Evolutionary conservation across 2,113 vertebrate genomes (phyloP).

Genomic region (Oreocharis arfaki): DNA sequence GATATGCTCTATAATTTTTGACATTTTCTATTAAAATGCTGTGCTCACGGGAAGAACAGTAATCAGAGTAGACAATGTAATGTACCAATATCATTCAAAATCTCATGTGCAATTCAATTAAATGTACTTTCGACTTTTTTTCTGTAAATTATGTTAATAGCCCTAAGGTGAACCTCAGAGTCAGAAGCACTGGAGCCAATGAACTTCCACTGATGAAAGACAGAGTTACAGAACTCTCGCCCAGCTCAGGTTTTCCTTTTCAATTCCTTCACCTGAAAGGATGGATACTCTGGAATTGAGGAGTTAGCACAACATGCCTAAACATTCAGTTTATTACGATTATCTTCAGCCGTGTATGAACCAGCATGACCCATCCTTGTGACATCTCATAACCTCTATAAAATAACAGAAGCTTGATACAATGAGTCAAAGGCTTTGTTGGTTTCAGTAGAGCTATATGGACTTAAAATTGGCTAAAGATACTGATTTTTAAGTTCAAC

Average conservation of each 20-base stretch:
- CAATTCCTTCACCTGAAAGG: not conserved
- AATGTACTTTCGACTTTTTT: not conserved
- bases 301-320: not conserved
- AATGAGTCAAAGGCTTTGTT: not conserved
- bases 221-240: not conserved
- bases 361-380: not conserved
- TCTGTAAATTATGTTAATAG: not conserved
- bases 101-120: not conserved
- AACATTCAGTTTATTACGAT: not conserved
- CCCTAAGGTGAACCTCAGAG: not conserved
- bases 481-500: not conserved
- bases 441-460: not conserved
- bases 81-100: not conserved
- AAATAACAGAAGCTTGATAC: not conserved
- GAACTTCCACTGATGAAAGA: not conserved
- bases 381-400: not conserved
- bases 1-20: not conserved
- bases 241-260: not conserved
- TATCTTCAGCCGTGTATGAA: not conserved
- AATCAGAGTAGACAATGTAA: not conserved
- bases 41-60: not conserved
- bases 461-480: not conserved
- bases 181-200: not conserved
- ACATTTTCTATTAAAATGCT: not conserved
- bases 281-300: not conserved